phyloP scores from a whole-genome alignment of 2,797 vertebrate genomes.

The Propithecus perrieri region DNA sequence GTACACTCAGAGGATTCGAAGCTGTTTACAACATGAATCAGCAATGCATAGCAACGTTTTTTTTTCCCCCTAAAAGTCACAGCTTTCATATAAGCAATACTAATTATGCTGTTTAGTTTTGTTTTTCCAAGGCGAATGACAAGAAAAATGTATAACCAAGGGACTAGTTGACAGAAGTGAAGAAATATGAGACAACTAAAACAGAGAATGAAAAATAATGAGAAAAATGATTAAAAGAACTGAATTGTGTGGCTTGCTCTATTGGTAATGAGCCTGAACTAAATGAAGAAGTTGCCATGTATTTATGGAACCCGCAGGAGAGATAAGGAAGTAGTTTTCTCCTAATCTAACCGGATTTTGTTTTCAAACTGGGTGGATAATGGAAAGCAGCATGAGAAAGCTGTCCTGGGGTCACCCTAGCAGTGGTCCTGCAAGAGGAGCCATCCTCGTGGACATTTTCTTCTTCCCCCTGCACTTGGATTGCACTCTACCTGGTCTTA shows the following conservation, averaged over 20 bases:
- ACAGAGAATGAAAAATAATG: conserved; percentile 69
- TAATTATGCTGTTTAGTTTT: conserved; percentile 84
- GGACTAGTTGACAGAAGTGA: conserved; percentile 80
- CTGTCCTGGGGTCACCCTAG: background rate
- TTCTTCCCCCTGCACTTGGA: background rate
- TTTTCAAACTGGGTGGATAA: conserved; percentile 4
- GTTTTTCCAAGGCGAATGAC: conserved; percentile 81
- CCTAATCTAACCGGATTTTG: background rate
- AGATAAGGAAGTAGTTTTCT: background rate
- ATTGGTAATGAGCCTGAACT: conserved; percentile 74
- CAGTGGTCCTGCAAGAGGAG: background rate
- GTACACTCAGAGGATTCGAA: conserved; percentile 64
- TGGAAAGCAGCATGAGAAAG: background rate
- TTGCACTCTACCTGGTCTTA: background rate
- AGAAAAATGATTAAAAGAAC: conserved; percentile 73
- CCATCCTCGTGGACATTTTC: background rate
- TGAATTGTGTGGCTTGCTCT: conserved; percentile 53
- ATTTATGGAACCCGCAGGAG: background rate
- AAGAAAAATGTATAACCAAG: conserved; percentile 83
- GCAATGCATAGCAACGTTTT: conserved; percentile 80
- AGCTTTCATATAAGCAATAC: conserved; percentile 82
- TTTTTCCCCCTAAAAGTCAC: conserved; percentile 68
- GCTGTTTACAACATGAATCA: conserved; percentile 84
- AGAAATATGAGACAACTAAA: conserved; percentile 81
- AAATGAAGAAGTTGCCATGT: conserved; percentile 51